Evolutionary conservation across 2,888 invertebrate genomes (phyloP), one percentile per base, ranked within the genome.

Genomic region (Orthosia gothica): DNA sequence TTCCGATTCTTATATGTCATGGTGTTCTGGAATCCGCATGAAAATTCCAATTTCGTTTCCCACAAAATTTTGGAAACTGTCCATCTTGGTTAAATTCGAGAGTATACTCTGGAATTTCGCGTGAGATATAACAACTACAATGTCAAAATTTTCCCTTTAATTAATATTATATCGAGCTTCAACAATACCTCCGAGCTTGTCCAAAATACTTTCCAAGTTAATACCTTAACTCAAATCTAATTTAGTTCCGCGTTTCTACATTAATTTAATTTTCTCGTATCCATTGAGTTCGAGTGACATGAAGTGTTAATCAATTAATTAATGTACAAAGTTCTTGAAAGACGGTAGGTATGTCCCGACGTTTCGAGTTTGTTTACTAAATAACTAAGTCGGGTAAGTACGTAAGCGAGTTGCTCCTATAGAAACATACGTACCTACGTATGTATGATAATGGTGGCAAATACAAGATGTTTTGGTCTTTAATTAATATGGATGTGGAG

Each of bases 231-330:
- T 76, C 55, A 71, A 82, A 79, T 74, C 55, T 68, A 73, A 85
- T 82, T 79, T 74, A 68, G 70, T 84, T 84, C 74, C 67, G 70
- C 73, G 70, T 73, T 79, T 61, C 74, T 50, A 68, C 65, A 72
- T 76, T 77, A 85, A 85, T 82, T 85, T 70, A 71, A 85, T 72
- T 79, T 80, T 70, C 69, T 71, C 66, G 57, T 77, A 73, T 71
- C 70, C 75, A 84, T 66, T 74, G 76, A 77, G 67, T 74, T 75
- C 64, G 79, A 82, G 85, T 82, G 74, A 85, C 83, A 80, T 77
- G 65, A 71, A 79, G 79, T 82, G 85, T 82, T 82, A 85, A 84
- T 84, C 85, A 84, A 85, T 84, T 84, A 85, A 84, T 84, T 85
- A 85, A 82, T 82, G 83, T 75, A 75, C 64, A 70, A 79, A 85